Base-by-base conservation (phyloP, 2,888 invertebrate species). In the Acrobasis consociella region DNA sequence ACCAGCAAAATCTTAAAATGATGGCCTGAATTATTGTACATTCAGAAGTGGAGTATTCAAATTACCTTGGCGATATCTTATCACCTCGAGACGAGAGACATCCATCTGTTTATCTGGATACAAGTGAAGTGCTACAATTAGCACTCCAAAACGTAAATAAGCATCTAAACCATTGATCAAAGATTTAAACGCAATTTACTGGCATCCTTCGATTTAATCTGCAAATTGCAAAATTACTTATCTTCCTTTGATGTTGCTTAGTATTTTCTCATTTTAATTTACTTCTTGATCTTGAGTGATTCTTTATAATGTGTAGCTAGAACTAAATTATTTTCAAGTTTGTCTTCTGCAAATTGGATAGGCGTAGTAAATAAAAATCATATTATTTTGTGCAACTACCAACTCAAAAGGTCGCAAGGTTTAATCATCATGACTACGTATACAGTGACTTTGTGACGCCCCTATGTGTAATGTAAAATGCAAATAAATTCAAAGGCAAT, bases 21-120 rank as follows among this genome's bases (percentile, higher is more conserved):
- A 9, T 51, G 60, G 2, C 60, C 60, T 39, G 17, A 51, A 60
- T 60, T n/a, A n/a, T n/a, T 51, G 16, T n/a, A 49, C n/a, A 39
- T 22, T 37, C 38, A 56, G n/a, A 53, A 49, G 38, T 60, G 16
- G 58, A 60, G 51, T 51, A 75, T 75, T 73, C 67, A 67, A 73
- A 75, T 80, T 76, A 73, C 73, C 72, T 78, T 71, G 60, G 62
- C 69, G 77, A 75, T 80, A 80, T 39, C 72, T 68, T 81, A 81
- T 81, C 82, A 67, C 56, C 70, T 66, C 61, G 31, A 31, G 67
- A 70, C 63, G 65, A 58, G 62, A 66, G 61, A 64, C 52, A 60
- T 38, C 39, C 62, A 53, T 71, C 69, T 69, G 69, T 71, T 64
- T 65, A 64, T 65, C 51, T 72, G 59, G 60, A 62, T 59, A 71